Conservation (phyloP, 2,113 vertebrate species). For the Conger conger region DNA sequence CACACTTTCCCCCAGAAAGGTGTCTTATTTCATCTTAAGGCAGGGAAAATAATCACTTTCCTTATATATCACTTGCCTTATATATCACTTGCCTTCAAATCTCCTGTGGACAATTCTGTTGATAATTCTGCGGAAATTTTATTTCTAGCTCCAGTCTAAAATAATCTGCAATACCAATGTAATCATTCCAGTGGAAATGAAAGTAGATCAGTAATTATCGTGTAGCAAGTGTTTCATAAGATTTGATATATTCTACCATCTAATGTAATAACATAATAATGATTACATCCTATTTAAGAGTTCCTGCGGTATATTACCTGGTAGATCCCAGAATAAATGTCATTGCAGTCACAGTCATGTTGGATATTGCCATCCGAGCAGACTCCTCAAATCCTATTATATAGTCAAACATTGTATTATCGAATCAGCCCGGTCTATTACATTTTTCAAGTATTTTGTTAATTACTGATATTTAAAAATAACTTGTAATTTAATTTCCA, state of each 20-base stretch:
- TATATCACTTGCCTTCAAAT: no score
- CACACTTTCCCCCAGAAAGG: no score
- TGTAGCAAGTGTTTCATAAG: neutral
- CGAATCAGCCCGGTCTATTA: neutral
- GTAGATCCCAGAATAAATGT: neutral
- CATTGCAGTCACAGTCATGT: neutral
- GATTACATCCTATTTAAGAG: neutral
- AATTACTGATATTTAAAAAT: neutral
- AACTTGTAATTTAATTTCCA: neutral
- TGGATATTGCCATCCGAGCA: neutral
- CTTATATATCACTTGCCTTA: no score
- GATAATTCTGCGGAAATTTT: neutral
- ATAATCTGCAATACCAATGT: neutral
- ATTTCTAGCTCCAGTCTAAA: neutral
- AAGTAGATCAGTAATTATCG: neutral
- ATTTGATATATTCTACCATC: neutral
- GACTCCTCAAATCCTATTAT: neutral
- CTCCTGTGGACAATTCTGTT: neutral
- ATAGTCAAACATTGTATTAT: neutral
- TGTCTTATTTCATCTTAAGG: neutral
- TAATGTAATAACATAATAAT: neutral
- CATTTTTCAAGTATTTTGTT: neutral
- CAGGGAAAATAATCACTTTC: no score
- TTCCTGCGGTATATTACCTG: neutral
- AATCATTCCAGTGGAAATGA: neutral